phyloP scores from a whole-genome alignment of 2,797 vertebrate species.

The Anomalospiza imberbis region DNA sequence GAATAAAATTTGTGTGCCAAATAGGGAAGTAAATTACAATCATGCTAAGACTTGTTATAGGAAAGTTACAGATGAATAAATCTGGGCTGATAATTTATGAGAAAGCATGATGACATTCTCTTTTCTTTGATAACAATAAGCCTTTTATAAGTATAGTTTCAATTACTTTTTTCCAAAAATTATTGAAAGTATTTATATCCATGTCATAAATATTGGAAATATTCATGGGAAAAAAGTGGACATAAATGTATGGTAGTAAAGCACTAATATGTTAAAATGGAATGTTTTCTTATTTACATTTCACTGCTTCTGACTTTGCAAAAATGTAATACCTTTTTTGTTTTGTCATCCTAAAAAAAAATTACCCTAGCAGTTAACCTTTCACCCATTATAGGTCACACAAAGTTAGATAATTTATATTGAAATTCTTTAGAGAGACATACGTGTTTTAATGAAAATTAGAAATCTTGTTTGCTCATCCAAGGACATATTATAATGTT shows the following conservation, averaged over 20 bases:
- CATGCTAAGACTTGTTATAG: slow-evolving; percentile 61
- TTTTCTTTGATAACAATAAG: slow-evolving; percentile 48
- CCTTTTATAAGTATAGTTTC: slow-evolving; percentile 60
- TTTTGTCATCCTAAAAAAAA: background rate
- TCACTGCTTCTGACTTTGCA: background rate
- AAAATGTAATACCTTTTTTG: background rate
- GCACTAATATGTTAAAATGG: background rate
- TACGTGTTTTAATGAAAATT: background rate
- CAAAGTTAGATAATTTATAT: background rate
- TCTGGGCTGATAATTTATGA: slow-evolving; percentile 67
- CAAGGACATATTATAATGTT: background rate
- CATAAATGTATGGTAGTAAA: background rate
- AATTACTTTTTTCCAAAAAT: slow-evolving; percentile 9
- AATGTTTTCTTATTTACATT: background rate
- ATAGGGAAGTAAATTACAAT: slow-evolving; percentile 59
- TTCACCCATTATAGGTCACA: background rate
- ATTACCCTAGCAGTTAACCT: background rate
- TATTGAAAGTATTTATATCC: slow-evolving; percentile 52
- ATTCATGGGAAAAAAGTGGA: background rate
- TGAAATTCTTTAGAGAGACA: background rate
- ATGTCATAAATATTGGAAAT: slow-evolving; percentile 9
- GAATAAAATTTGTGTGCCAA: slow-evolving; percentile 60
- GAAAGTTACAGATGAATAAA: slow-evolving; percentile 62
- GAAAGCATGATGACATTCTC: slow-evolving; percentile 55
- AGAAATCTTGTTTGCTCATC: background rate